phyloP scores from a whole-genome alignment of 1,140 invertebrate genomes.

The Aradophagus sp. region DNA sequence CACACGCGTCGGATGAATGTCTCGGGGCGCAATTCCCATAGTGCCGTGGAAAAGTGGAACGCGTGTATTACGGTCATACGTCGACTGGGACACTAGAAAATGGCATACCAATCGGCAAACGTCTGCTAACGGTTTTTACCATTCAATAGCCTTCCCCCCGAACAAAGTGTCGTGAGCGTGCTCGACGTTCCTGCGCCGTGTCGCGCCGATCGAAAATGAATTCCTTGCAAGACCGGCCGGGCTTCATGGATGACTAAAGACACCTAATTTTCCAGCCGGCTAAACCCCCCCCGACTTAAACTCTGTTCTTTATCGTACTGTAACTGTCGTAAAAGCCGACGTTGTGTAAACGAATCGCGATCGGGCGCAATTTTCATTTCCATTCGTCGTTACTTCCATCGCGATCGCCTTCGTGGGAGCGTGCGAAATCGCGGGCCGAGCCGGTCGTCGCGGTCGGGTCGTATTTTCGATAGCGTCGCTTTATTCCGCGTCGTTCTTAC shows the following conservation, averaged over 20 bases:
- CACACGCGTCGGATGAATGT: conserved; percentile 25
- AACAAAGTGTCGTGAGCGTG: conserved; percentile 56
- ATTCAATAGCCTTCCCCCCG: conserved; percentile 52
- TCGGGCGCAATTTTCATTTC: not conserved
- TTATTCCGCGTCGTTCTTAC: too few relatives aligned
- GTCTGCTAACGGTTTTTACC: conserved; percentile 57
- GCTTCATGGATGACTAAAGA: conserved; percentile 57
- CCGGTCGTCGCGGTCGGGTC: too few relatives aligned
- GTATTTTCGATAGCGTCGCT: too few relatives aligned
- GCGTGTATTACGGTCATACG: conserved; percentile 32
- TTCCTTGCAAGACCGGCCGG: conserved; percentile 51
- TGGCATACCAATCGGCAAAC: conserved; percentile 44
- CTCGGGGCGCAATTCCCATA: conserved; percentile 21
- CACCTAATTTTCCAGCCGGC: conserved; percentile 57
- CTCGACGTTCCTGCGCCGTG: conserved; percentile 50
- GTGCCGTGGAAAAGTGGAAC: conserved; percentile 38
- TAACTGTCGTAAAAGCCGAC: conserved; percentile 55
- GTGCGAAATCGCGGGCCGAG: too few relatives aligned
- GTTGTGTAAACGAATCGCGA: conserved; percentile 56
- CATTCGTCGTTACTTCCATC: too few relatives aligned
- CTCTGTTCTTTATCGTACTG: conserved; percentile 50
- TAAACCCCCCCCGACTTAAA: conserved; percentile 42
- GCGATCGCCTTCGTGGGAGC: too few relatives aligned
- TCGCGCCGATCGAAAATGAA: conserved; percentile 54
- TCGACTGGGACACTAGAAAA: conserved; percentile 49